Evolutionary conservation across 2,797 vertebrate species (phyloP).

Genomic region (Peromyscus nudipes): DNA sequence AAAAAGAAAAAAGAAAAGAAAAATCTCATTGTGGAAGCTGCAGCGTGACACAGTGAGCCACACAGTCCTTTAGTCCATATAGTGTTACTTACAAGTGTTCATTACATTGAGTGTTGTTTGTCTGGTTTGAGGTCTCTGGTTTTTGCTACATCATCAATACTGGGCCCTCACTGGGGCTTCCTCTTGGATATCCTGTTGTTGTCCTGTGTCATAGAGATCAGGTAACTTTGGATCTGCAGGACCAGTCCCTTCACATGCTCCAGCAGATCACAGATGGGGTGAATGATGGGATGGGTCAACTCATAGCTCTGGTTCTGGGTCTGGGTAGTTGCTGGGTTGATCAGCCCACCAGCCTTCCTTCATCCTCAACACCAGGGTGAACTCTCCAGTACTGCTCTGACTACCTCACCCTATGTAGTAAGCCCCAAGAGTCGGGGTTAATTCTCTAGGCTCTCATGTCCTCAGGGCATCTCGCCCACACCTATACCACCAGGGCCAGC

Average conservation of each 20-base stretch:
- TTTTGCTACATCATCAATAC: background rate
- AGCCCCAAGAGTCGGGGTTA: background rate
- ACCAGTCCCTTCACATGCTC: background rate
- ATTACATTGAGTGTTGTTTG: background rate
- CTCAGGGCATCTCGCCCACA: background rate
- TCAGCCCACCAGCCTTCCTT: background rate
- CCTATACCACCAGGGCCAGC: background rate
- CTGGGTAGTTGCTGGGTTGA: background rate
- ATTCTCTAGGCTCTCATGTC: background rate
- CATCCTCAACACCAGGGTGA: background rate
- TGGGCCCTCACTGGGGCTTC: background rate
- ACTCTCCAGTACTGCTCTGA: background rate
- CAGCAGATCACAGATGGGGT: background rate
- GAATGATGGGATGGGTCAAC: background rate
- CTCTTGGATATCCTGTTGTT: background rate
- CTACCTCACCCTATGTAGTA: background rate
- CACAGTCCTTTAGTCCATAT: background rate
- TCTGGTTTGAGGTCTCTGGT: background rate
- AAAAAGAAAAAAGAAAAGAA: background rate
- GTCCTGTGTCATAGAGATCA: background rate
- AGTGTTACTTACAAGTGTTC: background rate
- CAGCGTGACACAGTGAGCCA: background rate
- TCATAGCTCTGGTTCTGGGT: background rate
- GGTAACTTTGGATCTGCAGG: background rate
- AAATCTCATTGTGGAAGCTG: background rate